Conservation (phyloP, 2,888 invertebrate genomes). For the Drosophila helvetica region DNA sequence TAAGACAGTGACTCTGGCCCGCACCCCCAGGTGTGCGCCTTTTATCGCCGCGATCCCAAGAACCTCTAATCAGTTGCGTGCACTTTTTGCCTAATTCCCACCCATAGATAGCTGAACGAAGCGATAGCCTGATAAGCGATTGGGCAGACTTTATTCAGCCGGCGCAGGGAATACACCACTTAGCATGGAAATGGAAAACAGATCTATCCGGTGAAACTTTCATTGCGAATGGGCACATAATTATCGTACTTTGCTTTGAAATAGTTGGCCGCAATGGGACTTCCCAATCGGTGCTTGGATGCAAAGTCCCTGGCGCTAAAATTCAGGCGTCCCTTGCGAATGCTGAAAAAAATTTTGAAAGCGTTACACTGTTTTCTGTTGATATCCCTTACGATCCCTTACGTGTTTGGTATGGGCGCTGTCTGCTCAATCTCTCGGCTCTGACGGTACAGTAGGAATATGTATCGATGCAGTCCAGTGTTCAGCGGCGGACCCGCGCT, state of each 20-base stretch:
- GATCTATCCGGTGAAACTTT: conserved; percentile 48
- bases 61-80: conserved; percentile 55
- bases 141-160: conserved; percentile 48
- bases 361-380: background rate
- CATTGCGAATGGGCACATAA: conserved; percentile 84
- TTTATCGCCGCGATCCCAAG: conserved; percentile 49
- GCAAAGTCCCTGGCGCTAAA: conserved; percentile 90
- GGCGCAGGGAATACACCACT: conserved; percentile 5
- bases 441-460: conserved; percentile 91
- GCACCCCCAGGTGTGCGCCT: conserved; percentile 37
- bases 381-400: conserved; percentile 6
- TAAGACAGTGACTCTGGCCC: conserved; percentile 55
- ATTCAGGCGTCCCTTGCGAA: conserved; percentile 85
- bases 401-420: conserved; percentile 67
- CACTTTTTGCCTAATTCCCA: conserved; percentile 51
- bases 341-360: conserved; percentile 60
- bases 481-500: conserved; percentile 94
- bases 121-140: conserved; percentile 43
- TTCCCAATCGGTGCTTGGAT: conserved; percentile 89
- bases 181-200: conserved; percentile 10
- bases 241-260: conserved; percentile 81
- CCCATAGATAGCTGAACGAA: conserved; percentile 52
- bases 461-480: conserved; percentile 91
- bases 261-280: conserved; percentile 82
- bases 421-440: conserved; percentile 41